Percentiles rank a stretch among this genome's conserved stretches.
phyloP scores from a whole-genome alignment of 2,113 vertebrate species.

The Pagrus major region DNA sequence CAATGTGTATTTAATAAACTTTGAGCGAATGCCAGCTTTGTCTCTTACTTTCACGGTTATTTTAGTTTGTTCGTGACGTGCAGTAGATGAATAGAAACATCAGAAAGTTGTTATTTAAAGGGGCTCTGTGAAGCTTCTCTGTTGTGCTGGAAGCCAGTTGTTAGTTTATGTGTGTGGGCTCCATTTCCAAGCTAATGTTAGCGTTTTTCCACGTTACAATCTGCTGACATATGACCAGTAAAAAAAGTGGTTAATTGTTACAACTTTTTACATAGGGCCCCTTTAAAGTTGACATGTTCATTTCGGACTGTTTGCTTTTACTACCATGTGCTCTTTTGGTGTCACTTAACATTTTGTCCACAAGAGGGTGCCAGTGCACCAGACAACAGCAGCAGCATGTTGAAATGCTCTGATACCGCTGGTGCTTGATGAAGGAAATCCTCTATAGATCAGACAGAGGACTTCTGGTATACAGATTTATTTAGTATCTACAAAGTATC shows the following conservation, averaged over 20 bases:
- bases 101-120: not conserved
- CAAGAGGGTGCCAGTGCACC: conserved; percentile 25
- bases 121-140: too few species aligned
- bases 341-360: conserved; percentile 38
- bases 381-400: not conserved
- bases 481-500: not conserved
- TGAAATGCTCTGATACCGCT: not conserved
- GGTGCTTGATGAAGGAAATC: not conserved
- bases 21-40: conserved; percentile 25
- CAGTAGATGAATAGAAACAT: not conserved
- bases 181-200: too few species aligned
- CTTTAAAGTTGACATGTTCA: not conserved
- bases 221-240: too few species aligned
- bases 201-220: too few species aligned
- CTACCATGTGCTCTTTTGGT: not conserved
- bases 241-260: too few species aligned
- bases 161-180: too few species aligned
- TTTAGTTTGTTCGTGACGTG: not conserved
- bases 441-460: not conserved
- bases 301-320: not conserved
- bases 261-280: too few species aligned
- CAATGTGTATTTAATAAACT: conserved; percentile 70
- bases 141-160: too few species aligned
- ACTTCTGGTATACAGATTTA: not conserved
- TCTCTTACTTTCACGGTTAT: not conserved